Evolutionary conservation across 2,797 vertebrate species (phyloP), one percentile per base, ranked within the genome.

Genomic region (Acanthurus lineatus): DNA sequence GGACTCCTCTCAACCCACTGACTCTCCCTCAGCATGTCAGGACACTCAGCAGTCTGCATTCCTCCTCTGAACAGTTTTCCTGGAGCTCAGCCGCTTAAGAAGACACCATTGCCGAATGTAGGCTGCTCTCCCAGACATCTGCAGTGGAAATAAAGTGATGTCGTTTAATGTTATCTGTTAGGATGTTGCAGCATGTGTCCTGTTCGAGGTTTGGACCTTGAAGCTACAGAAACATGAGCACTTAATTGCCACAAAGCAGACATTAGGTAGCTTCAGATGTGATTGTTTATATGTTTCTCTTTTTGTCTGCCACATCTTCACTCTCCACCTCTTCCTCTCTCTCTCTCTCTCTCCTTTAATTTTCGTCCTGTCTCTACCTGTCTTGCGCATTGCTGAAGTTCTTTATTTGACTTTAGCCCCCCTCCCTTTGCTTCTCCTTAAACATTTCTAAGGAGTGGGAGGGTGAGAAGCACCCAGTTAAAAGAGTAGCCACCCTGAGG

Each of bases 361-460:
- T 80, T 84, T n/a, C 28, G 60, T 91, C 93, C 87, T 94, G 92
- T 94, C 91, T 88, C 89, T 94, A 91, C 94, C 91, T 94, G 94
- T 78, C 86, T 78, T 68, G 45, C 16, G 74, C 90, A 94, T 94
- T 92, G 79, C 92, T 92, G 76, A 68, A 88, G 91, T 89, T 90
- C 88, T 91, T 92, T 67, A 81, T 90, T 76, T 74, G 28, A 64
- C 82, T 53, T 53, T 45, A 71, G 28, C 28, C 58, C 63, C 66
- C 76, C 61, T 22, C 48, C 20, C 22, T 4, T 20, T 1, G 38
- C 73, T 80, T 69, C 78, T 76, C n/a, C 51, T 82, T 77, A 66
- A 72, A 72, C 81, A 57, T 77, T 81, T 42, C 40, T 51, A 53
- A 40, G 45, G 28, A 64, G 84, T 63, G 70, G 74, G 66, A 84